phyloP scores from a whole-genome alignment of 2,888 invertebrate species.

The Xanthia togata region DNA sequence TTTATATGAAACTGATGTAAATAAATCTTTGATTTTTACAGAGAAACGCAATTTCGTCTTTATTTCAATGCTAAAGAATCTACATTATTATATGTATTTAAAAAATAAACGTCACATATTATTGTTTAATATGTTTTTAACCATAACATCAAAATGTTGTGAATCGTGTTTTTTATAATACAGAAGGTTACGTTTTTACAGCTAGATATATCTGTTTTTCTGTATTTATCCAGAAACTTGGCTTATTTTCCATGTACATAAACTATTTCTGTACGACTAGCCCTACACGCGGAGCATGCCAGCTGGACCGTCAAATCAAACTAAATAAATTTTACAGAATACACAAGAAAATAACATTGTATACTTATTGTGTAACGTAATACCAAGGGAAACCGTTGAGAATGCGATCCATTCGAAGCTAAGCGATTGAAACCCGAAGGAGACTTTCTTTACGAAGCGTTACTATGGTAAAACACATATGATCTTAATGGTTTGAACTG shows the following conservation, averaged over 20 bases:
- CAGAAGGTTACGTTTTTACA: neutral
- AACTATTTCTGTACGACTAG: slow-evolving; percentile 14
- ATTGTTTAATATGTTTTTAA: too few relatives aligned
- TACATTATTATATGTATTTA: too few relatives aligned
- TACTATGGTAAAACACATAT: neutral
- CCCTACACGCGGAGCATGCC: slow-evolving; percentile 2
- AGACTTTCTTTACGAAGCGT: neutral
- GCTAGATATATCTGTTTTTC: neutral
- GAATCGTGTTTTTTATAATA: neutral
- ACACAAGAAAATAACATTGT: slow-evolving; percentile 65
- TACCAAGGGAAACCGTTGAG: slow-evolving; percentile 62
- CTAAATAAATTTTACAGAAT: slow-evolving; percentile 60
- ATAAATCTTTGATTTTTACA: too few relatives aligned
- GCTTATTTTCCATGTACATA: neutral
- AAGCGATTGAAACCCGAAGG: neutral
- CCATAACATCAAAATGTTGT: too few relatives aligned
- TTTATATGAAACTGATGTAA: too few relatives aligned
- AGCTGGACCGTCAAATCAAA: slow-evolving; percentile 52
- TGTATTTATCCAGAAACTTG: neutral
- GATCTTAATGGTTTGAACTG: too few relatives aligned
- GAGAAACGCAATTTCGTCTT: too few relatives aligned
- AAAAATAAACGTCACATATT: too few relatives aligned
- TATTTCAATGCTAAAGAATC: too few relatives aligned
- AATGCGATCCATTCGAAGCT: slow-evolving; percentile 35
- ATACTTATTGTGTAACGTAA: slow-evolving; percentile 62